These are phyloP conservation scores for Styela clava DNA, from an alignment of 23 tunicate genomes.

Conservation along the genomic window DNA sequence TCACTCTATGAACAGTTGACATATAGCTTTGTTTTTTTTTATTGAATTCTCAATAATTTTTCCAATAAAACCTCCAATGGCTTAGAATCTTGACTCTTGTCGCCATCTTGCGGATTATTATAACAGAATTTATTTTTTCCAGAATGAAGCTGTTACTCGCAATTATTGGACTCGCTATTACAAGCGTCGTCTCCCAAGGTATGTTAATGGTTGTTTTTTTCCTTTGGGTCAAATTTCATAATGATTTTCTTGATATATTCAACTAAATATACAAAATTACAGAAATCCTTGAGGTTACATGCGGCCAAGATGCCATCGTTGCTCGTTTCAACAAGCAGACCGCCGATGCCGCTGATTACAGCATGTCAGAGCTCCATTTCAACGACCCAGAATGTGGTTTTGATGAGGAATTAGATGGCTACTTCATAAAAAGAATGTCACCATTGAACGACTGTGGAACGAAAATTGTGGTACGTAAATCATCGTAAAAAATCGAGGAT, in stretches of 20 bases:
- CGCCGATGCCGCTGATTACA: slow-evolving; percentile 47
- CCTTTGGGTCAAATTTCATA: no score
- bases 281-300: slow-evolving; percentile 81
- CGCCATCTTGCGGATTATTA: neutral
- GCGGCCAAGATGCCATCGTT: slow-evolving; percentile 54
- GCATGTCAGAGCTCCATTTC: slow-evolving; percentile 58
- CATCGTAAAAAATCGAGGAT: no score
- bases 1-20: no score
- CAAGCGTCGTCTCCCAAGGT: slow-evolving; percentile 40
- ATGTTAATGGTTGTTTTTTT: no score
- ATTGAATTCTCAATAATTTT: no score
- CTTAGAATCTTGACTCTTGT: neutral
- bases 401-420: slow-evolving; percentile 51
- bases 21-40: no score
- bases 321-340: slow-evolving; percentile 70
- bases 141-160: slow-evolving; percentile 35
- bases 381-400: slow-evolving; percentile 69
- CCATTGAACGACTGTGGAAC: slow-evolving; percentile 73
- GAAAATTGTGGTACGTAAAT: slow-evolving; percentile 39
- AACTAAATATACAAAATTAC: no score
- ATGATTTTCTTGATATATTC: no score
- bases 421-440: slow-evolving; percentile 36
- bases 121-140: no score
- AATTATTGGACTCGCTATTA: slow-evolving; percentile 18
- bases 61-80: no score